These are phyloP conservation scores for Lamproptera curius DNA, from an alignment of 2,888 invertebrate genomes.

Conservation along the genomic window DNA sequence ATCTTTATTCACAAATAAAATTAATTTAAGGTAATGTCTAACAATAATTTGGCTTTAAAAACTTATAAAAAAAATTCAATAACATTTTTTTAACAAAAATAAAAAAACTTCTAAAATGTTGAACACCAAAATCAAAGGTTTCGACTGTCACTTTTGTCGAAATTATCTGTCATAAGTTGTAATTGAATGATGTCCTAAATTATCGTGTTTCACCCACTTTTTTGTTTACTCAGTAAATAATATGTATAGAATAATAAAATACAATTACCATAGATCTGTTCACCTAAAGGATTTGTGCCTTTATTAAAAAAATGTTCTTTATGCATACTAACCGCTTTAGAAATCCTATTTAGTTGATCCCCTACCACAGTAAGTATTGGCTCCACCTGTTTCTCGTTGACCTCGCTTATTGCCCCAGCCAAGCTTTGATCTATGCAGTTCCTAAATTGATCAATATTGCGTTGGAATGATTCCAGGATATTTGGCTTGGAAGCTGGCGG, in stretches of 20 bases:
- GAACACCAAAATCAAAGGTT: too few relatives aligned
- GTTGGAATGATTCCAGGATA: conserved; percentile 41
- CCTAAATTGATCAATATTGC: conserved; percentile 49
- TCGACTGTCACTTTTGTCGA: too few relatives aligned
- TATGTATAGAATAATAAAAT: neutral
- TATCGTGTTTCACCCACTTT: neutral
- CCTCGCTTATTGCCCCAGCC: conserved; percentile 44
- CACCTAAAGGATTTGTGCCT: too few relatives aligned
- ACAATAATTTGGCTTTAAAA: too few relatives aligned
- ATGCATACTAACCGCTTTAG: conserved; percentile 49
- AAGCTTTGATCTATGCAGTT: conserved; percentile 53
- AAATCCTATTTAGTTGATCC: conserved; percentile 51
- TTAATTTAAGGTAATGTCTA: too few relatives aligned
- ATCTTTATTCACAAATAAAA: too few relatives aligned
- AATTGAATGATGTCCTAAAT: neutral
- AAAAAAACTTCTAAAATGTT: too few relatives aligned
- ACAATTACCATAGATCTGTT: neutral
- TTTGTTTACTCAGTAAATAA: neutral
- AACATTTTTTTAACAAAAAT: neutral
- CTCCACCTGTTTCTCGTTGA: conserved; percentile 53
- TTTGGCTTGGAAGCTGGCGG: conserved; percentile 30
- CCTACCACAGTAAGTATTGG: conserved; percentile 51
- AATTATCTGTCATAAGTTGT: neutral
- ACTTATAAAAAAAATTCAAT: neutral
- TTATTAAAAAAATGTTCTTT: neutral